These are phyloP conservation scores for Protonibea diacanthus DNA, from an alignment of 2,797 vertebrate species.

Conservation along the genomic window DNA sequence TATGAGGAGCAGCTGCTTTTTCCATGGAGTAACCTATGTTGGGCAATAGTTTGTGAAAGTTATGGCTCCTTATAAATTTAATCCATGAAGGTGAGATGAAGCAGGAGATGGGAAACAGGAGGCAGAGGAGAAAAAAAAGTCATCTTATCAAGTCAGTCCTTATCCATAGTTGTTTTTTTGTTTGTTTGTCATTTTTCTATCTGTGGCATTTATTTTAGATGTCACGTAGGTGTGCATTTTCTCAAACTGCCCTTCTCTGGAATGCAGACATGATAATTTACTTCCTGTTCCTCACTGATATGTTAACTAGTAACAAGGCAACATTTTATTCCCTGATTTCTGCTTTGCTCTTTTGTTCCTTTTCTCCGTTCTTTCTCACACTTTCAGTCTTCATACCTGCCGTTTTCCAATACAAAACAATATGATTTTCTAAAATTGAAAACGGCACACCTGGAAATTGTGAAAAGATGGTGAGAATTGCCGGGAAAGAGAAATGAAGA, in stretches of 20 bases:
- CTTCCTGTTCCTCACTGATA: constrained; percentile 13
- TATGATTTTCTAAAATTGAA: constrained; percentile 26
- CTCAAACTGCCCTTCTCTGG: constrained; percentile 29
- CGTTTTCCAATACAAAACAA: constrained; percentile 31
- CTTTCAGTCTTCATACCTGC: not conserved
- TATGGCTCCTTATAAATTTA: constrained; percentile 44
- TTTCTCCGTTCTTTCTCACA: constrained; percentile 12
- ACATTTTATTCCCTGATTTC: constrained; percentile 33
- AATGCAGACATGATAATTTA: constrained; percentile 28
- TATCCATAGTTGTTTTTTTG: constrained; percentile 12
- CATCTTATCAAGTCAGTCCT: constrained; percentile 29
- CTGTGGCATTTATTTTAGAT: constrained; percentile 23
- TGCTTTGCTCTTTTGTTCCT: not conserved
- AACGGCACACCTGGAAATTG: not conserved
- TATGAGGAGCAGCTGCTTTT: constrained; percentile 29
- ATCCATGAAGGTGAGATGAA: constrained; percentile 42
- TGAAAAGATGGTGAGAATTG: constrained; percentile 1
- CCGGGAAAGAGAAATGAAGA: not conserved
- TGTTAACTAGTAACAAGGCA: constrained; percentile 7
- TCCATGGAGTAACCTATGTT: constrained; percentile 21
- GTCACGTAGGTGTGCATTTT: not conserved
- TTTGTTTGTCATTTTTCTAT: not conserved
- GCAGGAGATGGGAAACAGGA: constrained; percentile 17
- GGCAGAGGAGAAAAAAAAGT: constrained; percentile 12
- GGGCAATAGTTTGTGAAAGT: constrained; percentile 43